These are phyloP conservation scores for Busseola fusca DNA, from an alignment of 2,888 invertebrate species.

Conservation along the genomic window DNA sequence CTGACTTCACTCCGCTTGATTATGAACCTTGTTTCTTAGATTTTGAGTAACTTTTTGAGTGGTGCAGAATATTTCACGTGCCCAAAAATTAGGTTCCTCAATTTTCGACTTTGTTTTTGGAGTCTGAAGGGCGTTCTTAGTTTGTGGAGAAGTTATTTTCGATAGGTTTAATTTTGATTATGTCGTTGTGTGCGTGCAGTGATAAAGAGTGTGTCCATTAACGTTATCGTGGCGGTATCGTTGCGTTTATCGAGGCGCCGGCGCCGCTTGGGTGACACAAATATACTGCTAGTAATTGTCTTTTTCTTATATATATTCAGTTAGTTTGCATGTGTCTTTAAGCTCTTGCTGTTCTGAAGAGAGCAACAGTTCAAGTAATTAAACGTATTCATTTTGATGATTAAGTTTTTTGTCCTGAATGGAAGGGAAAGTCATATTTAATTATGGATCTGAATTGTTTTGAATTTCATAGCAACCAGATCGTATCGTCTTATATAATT, in stretches of 20 bases:
- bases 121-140: constrained; percentile 57
- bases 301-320: constrained; percentile 65
- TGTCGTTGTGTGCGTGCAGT: constrained; percentile 68
- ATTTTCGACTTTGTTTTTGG: constrained; percentile 54
- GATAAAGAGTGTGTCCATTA: constrained; percentile 86
- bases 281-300: constrained; percentile 78
- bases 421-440: not conserved
- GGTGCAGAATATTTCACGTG: constrained; percentile 13
- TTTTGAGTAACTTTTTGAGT: constrained; percentile 49
- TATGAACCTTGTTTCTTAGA: constrained; percentile 69
- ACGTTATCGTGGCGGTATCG: constrained; percentile 85
- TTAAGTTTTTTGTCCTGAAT: not conserved
- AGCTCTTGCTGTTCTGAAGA: constrained; percentile 15
- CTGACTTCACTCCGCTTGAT: constrained; percentile 48
- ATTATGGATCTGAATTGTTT: constrained; percentile 27
- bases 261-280: constrained; percentile 78
- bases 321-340: constrained; percentile 59
- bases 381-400: not conserved
- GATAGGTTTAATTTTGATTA: constrained; percentile 70
- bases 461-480: constrained; percentile 42
- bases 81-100: constrained; percentile 14
- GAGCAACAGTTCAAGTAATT: constrained; percentile 32
- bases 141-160: constrained; percentile 67
- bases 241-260: constrained; percentile 86
- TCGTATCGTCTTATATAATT: constrained; percentile 50